These are phyloP conservation scores for Eulemur macaco DNA, from an alignment of 2,113 vertebrate species.

Conservation along the genomic window DNA sequence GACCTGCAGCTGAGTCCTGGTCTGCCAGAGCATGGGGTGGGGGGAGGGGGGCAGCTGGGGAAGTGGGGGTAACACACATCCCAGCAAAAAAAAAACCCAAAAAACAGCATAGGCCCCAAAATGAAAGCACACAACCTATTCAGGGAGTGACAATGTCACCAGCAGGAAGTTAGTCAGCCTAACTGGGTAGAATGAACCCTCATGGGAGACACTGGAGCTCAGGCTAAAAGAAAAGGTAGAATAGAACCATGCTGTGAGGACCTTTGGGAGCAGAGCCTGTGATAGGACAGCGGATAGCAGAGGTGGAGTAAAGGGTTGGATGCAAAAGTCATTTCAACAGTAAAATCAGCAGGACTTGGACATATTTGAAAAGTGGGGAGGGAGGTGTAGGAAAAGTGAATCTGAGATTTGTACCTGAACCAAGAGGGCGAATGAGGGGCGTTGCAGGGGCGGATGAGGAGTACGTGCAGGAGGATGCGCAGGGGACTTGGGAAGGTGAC, in stretches of 20 bases:
- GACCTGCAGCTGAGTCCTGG: background rate
- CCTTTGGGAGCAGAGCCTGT: background rate
- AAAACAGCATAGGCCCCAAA: background rate
- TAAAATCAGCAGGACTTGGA: background rate
- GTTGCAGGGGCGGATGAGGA: too few relatives aligned
- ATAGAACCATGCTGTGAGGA: background rate
- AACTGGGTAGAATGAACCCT: background rate
- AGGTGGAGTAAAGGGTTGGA: background rate
- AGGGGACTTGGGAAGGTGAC: background rate
- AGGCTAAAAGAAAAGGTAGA: background rate
- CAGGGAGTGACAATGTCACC: fast-evolving
- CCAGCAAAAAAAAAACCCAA: background rate
- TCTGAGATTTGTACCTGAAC: background rate
- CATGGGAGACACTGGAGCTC: background rate
- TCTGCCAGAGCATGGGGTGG: background rate
- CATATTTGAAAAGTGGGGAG: background rate
- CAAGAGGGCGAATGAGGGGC: too few relatives aligned
- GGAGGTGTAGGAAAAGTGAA: background rate
- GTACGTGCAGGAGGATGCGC: background rate
- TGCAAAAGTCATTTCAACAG: background rate
- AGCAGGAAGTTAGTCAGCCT: too few relatives aligned
- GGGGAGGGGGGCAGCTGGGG: too few relatives aligned
- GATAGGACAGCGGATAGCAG: background rate
- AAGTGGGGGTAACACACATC: background rate
- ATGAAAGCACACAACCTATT: background rate